Evolutionary conservation across 1,140 invertebrate genomes (phyloP), one percentile per base, ranked within the genome.

Genomic region (Cardiocondyla obscurior): DNA sequence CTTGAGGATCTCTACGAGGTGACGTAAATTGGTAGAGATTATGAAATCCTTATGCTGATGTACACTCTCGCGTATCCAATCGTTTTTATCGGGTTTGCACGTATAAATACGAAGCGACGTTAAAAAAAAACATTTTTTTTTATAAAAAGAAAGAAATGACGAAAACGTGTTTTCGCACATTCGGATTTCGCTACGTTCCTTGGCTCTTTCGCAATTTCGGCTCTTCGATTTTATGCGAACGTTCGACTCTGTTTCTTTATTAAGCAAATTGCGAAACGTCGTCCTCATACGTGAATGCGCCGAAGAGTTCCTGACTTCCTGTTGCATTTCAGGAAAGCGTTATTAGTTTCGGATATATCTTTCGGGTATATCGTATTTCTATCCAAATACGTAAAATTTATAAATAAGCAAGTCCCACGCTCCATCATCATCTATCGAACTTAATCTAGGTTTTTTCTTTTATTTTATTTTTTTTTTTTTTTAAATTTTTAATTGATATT

Each of bases 231-330:
- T n/a, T 19, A 62, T 62, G n/a, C n/a, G n/a, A n/a, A n/a, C n/a
- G n/a, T n/a, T n/a, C n/a, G n/a, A n/a, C n/a, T n/a, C 12, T 5
- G 44, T 39, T 53, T 79, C 53, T 67, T 39, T 0, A 64, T 49
- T 30, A 25, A 12, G 16, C 33, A 19, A 42, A 16, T 2, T 55
- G 30, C 16, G 49, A 72, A 85, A 85, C 74, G 85, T 85, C 85
- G 88, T 91, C 88, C 90, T 91, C 90, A 84, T 91, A 89, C 89
- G 90, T 86, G 81, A 65, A 89, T 84, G 90, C 84, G 83, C 88
- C 83, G 86, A 89, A 92, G 83, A 92, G 90, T 92, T 92, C 91
- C 91, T 92, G 86, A 88, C 86, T 57, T 83, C 84, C 84, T 89
- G 88, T 87, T 84, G 74, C 77, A 88, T 81, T 88, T 85, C 79